Base-by-base conservation (phyloP, 2,888 invertebrate species). In the Erebia aethiops region DNA sequence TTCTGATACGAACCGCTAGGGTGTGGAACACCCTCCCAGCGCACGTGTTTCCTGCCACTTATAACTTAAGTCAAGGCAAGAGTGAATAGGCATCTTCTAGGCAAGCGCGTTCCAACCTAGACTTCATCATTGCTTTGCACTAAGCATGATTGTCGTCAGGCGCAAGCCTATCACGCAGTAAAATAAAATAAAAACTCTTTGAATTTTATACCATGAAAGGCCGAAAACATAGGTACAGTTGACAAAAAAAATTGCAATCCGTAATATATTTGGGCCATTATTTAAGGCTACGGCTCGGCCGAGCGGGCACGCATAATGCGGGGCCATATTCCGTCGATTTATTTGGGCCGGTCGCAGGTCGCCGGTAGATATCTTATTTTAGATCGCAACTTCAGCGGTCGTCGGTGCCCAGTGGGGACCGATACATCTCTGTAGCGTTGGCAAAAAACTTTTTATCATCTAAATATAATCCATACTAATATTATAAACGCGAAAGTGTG, bases 341-440 rank as follows among this genome's bases (percentile, higher is more conserved):
- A 89, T 87, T 84, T 79, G 60, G 70, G 63, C 71, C 74, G 74
- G 72, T 70, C 71, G 66, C 81, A 86, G 87, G 84, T 83, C 83
- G 82, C 74, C 84, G 75, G 80, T 82, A 82, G 85, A 87, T 88
- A 88, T 89, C 88, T 88, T 87, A 88, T 85, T 88, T 84, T 82
- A 81, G 85, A 88, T 86, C 85, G 84, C 83, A 77, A 80, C 78
- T 81, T 83, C 88, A 87, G 86, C 88, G 85, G 83, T 83, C 88
- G 86, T 85, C 88, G 85, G 82, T 83, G 67, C 58, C 58, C 85
- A 84, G 83, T 76, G 79, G 83, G 85, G 84, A 83, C 81, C 76
- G 75, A 71, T 76, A 74, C 65, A 67, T 77, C 57, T 71, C 62
- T 69, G 80, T 79, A 87, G 52, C n/a, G 84, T 68, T 58, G 64